These are phyloP conservation scores for Lophius piscatorius DNA, from an alignment of 2,113 vertebrate genomes.

Conservation along the genomic window DNA sequence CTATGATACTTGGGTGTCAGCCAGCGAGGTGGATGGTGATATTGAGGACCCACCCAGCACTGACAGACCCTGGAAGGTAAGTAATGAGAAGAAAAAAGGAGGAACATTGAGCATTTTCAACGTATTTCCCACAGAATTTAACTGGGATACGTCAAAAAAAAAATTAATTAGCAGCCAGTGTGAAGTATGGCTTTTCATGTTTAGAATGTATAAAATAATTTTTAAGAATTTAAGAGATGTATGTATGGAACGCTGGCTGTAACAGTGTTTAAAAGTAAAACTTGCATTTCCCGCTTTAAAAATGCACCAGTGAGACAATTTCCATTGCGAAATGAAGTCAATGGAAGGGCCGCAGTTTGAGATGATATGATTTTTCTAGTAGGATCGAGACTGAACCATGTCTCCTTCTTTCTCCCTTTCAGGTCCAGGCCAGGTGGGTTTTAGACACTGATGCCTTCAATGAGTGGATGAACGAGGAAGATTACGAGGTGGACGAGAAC, in stretches of 20 bases:
- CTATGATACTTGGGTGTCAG: conserved; percentile 95
- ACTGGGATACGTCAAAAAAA: background rate
- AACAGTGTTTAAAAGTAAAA: no score
- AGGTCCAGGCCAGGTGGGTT: conserved; percentile 97
- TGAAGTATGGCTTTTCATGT: no score
- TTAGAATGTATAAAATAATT: no score
- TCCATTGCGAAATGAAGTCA: background rate
- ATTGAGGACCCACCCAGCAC: conserved; percentile 91
- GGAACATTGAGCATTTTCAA: no score
- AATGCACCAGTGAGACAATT: background rate
- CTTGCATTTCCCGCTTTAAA: background rate
- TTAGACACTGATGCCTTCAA: conserved; percentile 94
- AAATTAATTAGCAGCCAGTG: no score
- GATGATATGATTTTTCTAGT: background rate
- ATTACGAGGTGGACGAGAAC: conserved; percentile 96
- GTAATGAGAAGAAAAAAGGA: background rate
- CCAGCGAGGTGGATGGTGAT: conserved; percentile 89
- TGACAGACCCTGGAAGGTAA: conserved; percentile 95
- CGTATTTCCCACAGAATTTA: background rate
- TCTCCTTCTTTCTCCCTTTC: background rate
- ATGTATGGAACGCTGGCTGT: no score
- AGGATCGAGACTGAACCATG: no score
- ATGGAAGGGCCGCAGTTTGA: background rate
- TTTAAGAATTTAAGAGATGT: no score
- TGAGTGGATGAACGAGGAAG: conserved; percentile 99